Evolutionary conservation across 2,797 vertebrate species (phyloP), one percentile per base, ranked within the genome.

Genomic region (Orestias chungarensis): DNA sequence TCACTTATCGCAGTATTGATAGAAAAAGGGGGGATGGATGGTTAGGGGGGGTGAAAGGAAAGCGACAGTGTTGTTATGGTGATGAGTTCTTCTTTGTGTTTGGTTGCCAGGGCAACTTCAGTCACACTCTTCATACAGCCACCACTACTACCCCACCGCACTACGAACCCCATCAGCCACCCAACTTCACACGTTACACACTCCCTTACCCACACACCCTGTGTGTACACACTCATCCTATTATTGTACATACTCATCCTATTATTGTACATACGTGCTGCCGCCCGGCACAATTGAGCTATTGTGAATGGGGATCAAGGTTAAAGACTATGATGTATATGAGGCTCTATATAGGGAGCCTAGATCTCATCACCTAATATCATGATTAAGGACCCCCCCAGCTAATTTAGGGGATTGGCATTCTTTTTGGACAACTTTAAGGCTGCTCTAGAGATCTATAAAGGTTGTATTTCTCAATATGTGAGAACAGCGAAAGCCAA

Each of bases 61-160:
- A 42, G 85, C 83, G 83, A 73, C 79, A 66, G 78, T 31, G 92
- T 93, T 93, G 91, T 94, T 93, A 94, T 93, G 91, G 92, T 77
- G 64, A 93, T 93, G 84, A 89, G 87, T 89, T 91, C 87, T 84
- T 92, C 85, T 91, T 93, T 93, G 91, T 93, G 82, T 94, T 91
- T 82, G 82, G 93, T 94, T 92, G 88, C 90, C 88, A 93, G 85
- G 92, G 93, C 86, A 93, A 94, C 93, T 89, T 93, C 81, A 90
- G 91, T 82, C 86, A 20, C 87, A 87, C 88, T 90, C 82, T 92
- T 89, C 85, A 91, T 91, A 92, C 82, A 82, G 85, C 80, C 79
- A 73, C 81, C 70, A 79, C 47, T 67, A 64, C 54, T 79, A 44
- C 25, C 67, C 76, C 67, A 75, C 57, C 73, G 38, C 75, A 70